These are phyloP conservation scores for Batillaria attramentaria DNA, from an alignment of 1,140 invertebrate genomes.

Conservation along the genomic window DNA sequence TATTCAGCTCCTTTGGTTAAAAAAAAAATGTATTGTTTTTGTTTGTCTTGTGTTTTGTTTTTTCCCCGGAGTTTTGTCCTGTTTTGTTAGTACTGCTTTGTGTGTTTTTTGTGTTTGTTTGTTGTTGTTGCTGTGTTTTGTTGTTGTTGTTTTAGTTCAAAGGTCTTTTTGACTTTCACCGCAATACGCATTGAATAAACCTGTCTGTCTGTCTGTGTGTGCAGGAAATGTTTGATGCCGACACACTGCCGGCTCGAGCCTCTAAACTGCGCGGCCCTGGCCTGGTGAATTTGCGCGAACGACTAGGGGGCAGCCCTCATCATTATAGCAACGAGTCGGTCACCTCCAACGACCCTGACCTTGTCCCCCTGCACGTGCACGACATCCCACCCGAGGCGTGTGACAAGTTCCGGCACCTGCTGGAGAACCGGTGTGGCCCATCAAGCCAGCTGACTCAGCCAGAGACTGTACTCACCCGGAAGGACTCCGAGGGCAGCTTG, in stretches of 20 bases:
- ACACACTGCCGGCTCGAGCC: conserved; percentile 55
- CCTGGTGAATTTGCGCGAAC: conserved; percentile 19
- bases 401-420: conserved; percentile 64
- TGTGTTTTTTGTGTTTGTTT: not conserved
- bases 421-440: conserved; percentile 60
- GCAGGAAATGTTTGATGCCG: conserved; percentile 63
- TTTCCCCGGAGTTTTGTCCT: not conserved
- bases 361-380: conserved; percentile 11
- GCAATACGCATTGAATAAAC: not conserved
- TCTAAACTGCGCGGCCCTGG: conserved; percentile 44
- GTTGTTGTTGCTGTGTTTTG: not conserved
- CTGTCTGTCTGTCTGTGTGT: conserved; percentile 19
- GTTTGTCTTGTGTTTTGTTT: not conserved
- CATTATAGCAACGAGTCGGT: conserved; percentile 67
- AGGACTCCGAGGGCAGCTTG: conserved; percentile 71
- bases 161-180: conserved; percentile 27
- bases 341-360: conserved; percentile 59
- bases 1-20: too few species aligned
- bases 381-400: conserved; percentile 63
- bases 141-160: not conserved
- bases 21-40: too few species aligned
- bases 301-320: conserved; percentile 37
- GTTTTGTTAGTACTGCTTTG: not conserved
- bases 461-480: conserved; percentile 52
- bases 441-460: conserved; percentile 41